Base-by-base conservation (phyloP, 2,888 invertebrate genomes). In the Perizoma flavofasciatum region DNA sequence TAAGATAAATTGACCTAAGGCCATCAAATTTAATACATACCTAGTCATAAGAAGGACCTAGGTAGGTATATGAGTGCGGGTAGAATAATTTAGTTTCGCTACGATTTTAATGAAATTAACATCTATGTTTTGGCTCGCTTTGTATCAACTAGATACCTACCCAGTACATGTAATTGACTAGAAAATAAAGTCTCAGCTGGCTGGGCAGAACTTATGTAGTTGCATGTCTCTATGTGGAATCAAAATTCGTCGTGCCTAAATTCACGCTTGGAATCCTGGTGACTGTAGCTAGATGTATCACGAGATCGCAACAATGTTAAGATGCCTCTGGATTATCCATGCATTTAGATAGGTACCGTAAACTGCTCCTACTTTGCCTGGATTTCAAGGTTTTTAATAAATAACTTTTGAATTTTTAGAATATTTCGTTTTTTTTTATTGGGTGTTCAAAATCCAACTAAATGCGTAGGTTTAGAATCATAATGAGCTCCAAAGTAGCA, bases 131-230 rank as follows among this genome's bases (percentile, higher is more conserved):
- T 46, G n/a, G 11, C 5, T 44, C 22, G 11, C 44, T 33, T n/a
- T 46, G 34, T 34, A 46, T 45, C 45, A 32, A 33, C 34, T 46
- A 4, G n/a, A 5, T 37, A 37, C 5, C 37, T 6, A n/a, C 34
- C 5, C 5, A 11, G 22, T 5, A 11, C 11, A 44, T 32, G 22
- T 50, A 57, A 54, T 61, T 57, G 40, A 32, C 34, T 45, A 49
- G 57, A 61, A 61, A 61, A 54, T 51, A 45, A 4, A 39, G 54
- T 50, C 22, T 39, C 57, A 55, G 47, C 51, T 33, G 39, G 45
- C 49, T 48, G 57, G 33, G 34, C 49, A 43, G 22, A 41, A 11
- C n/a, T n/a, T n/a, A n/a, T 35, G 40, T 40, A 11, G 47, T 10
- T 7, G 55, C 10, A 44, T 46, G 35, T 39, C 22, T 50, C n/a